Evolutionary conservation across 2,888 invertebrate species (phyloP).

Genomic region (Drosophila macrospina): DNA sequence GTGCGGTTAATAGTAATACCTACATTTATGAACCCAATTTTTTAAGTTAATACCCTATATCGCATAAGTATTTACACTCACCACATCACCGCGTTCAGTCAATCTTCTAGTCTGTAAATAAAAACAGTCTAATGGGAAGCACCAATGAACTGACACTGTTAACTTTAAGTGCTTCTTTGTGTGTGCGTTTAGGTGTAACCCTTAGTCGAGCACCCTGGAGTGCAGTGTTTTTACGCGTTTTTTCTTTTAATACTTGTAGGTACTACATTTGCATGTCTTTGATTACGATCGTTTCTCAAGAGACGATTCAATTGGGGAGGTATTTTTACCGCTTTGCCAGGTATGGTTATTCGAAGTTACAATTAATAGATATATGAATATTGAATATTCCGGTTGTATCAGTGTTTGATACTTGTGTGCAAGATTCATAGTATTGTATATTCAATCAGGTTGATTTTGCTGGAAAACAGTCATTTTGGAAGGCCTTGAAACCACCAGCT

Average conservation of each 20-base stretch:
- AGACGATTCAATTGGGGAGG: constrained; percentile 97
- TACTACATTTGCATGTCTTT: constrained; percentile 96
- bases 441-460: constrained; percentile 88
- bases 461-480: constrained; percentile 97
- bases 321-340: constrained; percentile 96
- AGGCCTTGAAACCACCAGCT: constrained; percentile 95
- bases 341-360: constrained; percentile 85
- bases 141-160: too few relatives aligned
- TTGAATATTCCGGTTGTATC: neutral
- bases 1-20: constrained; percentile 24
- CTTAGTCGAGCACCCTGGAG: neutral
- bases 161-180: too few relatives aligned
- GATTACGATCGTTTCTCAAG: constrained; percentile 97
- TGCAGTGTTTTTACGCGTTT: neutral
- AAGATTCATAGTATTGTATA: neutral
- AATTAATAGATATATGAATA: neutral
- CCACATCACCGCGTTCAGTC: too few relatives aligned
- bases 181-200: neutral
- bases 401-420: neutral
- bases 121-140: too few relatives aligned
- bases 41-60: too few relatives aligned
- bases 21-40: neutral
- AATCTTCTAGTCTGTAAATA: too few relatives aligned
- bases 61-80: too few relatives aligned
- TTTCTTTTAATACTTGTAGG: constrained; percentile 83